phyloP scores from a whole-genome alignment of 2,113 vertebrate species.

The Rhinogobius similis region DNA sequence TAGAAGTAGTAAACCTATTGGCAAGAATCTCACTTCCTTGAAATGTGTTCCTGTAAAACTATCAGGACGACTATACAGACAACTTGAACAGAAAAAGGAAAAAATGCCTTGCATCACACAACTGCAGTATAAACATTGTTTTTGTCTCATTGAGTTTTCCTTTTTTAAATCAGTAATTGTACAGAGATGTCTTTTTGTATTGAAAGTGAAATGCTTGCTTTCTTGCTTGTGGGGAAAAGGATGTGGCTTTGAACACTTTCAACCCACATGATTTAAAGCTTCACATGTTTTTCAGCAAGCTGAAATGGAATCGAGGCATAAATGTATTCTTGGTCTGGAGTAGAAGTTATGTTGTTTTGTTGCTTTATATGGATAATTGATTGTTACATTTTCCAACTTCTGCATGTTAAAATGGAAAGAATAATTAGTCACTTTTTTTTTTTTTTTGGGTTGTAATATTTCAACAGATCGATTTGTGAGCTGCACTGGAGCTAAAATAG shows the following conservation, averaged over 20 bases:
- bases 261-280: slow-evolving; percentile 28
- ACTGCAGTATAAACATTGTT: slow-evolving; percentile 20
- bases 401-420: slow-evolving; percentile 32
- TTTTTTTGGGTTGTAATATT: neutral
- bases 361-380: slow-evolving; percentile 21
- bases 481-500: slow-evolving; percentile 32
- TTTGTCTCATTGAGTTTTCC: too few relatives aligned
- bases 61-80: slow-evolving; percentile 6
- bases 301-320: neutral
- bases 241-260: slow-evolving; percentile 45
- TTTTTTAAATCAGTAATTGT: neutral
- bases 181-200: slow-evolving; percentile 17
- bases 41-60: neutral
- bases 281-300: neutral
- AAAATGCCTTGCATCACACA: slow-evolving; percentile 36
- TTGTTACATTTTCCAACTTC: slow-evolving; percentile 26
- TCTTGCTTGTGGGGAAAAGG: slow-evolving; percentile 32
- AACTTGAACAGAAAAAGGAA: slow-evolving; percentile 54
- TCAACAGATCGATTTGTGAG: slow-evolving; percentile 19
- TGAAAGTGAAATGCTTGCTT: neutral
- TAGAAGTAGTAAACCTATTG: neutral
- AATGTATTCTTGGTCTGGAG: slow-evolving; percentile 28
- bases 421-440: slow-evolving; percentile 3
- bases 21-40: neutral
- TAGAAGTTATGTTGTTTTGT: slow-evolving; percentile 6